Evolutionary conservation across 2,113 vertebrate species (phyloP).

Genomic region (Dromaius novaehollandiae): DNA sequence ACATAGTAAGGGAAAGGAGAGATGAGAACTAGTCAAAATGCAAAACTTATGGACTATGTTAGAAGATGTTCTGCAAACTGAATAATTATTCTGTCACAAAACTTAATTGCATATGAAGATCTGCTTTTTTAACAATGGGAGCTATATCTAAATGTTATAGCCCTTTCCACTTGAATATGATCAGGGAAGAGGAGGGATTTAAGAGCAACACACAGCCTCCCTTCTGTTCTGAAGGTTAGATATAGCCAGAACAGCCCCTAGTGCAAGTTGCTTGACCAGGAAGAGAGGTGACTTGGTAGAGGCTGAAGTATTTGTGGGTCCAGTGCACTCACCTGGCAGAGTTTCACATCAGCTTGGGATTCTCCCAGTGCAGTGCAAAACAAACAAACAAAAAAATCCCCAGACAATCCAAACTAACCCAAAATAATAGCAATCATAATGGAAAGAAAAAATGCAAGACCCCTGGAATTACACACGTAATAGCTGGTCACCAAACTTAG

Average conservation of each 20-base stretch:
- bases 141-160: background rate
- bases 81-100: background rate
- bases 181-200: background rate
- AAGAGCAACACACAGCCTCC: background rate
- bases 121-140: background rate
- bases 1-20: background rate
- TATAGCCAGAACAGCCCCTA: background rate
- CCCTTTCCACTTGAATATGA: fast-evolving
- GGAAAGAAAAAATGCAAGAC: background rate
- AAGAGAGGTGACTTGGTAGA: background rate
- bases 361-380: background rate
- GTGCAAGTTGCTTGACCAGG: fast-evolving
- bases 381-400: background rate
- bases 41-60: background rate
- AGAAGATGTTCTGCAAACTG: background rate
- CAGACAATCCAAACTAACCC: too few relatives aligned
- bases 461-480: background rate
- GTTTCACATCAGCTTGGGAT: background rate
- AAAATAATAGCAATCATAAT: fast-evolving
- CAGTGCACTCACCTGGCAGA: background rate
- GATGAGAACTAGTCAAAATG: background rate
- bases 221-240: background rate
- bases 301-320: background rate
- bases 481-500: background rate
- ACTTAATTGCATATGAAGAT: background rate